Base-by-base conservation (phyloP, 1,140 invertebrate species). In the Sycobia sp. region DNA sequence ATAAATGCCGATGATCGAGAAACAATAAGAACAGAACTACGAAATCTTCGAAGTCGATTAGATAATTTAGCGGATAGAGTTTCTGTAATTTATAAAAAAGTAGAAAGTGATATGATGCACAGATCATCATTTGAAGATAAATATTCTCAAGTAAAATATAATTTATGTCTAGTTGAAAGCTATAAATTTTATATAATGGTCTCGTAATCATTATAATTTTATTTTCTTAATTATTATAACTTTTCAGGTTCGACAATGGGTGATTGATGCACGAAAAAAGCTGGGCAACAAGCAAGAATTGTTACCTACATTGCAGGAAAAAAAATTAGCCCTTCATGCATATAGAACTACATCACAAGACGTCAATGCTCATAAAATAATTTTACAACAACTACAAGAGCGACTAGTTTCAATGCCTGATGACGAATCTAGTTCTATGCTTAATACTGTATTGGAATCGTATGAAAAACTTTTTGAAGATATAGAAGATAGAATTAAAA, bases 81-180 rank as follows among this genome's bases (percentile, higher is more conserved):
- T 0, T 95, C 92, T 77, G 86, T 87, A 3, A 86, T 95, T 7
- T 88, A 94, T 62, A 95, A 96, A 76, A 88, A 89, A 68, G 88
- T 95, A 36, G 93, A 96, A 82, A 91, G 87, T 20, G 88, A 91
- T 23, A 87, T 95, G 38, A 90, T 95, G 73, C 91, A 95, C 68
- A 86, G 92, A 73, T 92, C 92, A 7, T 94, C 92, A 0, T 94
- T 96, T 73, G 93, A 96, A 73, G 94, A 96, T 71, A 95, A 91
- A 65, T 91, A 91, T 67, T 87, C 86, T 51, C 91, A 94, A 82
- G 76, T 85, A 44, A 44, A 38, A 38, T 1, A n/a, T 8, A n/a
- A 16, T 27, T 54, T 23, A 22, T 4, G 13, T 2, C 27, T 38
- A 8, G 2, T 53, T 53, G 38, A 32, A 32, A 34, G 32, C 13